These are phyloP conservation scores for Dinoponera quadriceps DNA, from an alignment of 1,140 invertebrate genomes.

Conservation along the genomic window DNA sequence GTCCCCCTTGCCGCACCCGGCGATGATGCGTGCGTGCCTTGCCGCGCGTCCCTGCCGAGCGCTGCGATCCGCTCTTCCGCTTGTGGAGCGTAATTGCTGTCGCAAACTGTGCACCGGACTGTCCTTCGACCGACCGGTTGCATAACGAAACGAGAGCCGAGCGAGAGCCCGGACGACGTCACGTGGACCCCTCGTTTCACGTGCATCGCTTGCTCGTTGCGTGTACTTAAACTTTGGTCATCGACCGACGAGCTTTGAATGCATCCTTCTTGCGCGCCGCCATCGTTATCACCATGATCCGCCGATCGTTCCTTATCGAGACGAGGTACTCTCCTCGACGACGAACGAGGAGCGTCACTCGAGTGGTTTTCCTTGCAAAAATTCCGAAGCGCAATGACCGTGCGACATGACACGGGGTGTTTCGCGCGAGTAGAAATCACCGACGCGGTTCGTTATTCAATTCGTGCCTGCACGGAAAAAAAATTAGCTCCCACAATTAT, in stretches of 20 bases:
- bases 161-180: slow-evolving; percentile 13
- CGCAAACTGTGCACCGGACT: slow-evolving; percentile 52
- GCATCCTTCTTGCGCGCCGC: slow-evolving; percentile 19
- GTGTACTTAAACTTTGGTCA: slow-evolving; percentile 46
- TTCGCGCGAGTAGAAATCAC: no score
- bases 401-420: no score
- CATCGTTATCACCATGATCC: no score
- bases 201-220: slow-evolving; percentile 15
- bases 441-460: no score
- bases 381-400: no score
- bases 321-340: no score
- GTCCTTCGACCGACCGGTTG: slow-evolving; percentile 76
- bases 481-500: no score
- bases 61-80: slow-evolving; percentile 66
- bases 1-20: slow-evolving; percentile 26
- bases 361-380: no score
- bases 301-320: neutral
- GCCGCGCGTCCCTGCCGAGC: slow-evolving; percentile 3
- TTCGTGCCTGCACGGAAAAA: no score
- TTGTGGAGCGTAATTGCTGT: slow-evolving; percentile 69
- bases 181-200: slow-evolving; percentile 32
- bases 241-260: slow-evolving; percentile 29
- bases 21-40: neutral
- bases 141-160: slow-evolving; percentile 69
- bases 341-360: no score